Conservation (phyloP, 2,113 vertebrate species). For the Myiagra hebetior region DNA sequence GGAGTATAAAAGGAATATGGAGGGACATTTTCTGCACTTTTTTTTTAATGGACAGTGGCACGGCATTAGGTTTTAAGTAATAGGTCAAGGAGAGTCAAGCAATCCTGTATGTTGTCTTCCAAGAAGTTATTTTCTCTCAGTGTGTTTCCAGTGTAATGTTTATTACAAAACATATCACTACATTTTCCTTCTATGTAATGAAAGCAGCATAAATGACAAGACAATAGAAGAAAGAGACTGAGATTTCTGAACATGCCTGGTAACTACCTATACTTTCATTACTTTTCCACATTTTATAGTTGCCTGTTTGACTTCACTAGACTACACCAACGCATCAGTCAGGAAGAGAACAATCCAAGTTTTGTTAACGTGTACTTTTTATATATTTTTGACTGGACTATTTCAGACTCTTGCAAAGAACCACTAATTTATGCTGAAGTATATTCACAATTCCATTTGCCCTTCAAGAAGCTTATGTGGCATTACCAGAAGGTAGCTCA, state of each 20-base stretch:
- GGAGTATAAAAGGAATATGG: not conserved
- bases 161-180: not conserved
- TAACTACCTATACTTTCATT: not conserved
- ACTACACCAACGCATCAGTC: not conserved
- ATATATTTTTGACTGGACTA: not conserved
- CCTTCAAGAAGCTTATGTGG: not conserved
- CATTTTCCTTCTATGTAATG: not conserved
- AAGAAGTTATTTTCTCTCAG: not conserved
- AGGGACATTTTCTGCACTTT: not conserved
- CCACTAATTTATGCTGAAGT: not conserved
- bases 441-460: not conserved
- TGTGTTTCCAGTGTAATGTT: not conserved
- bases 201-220: not conserved
- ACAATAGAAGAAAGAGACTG: not conserved
- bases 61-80: not conserved
- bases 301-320: not conserved
- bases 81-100: not conserved
- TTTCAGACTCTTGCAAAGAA: not conserved
- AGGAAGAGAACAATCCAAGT: not conserved
- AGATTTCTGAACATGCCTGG: not conserved
- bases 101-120: not conserved
- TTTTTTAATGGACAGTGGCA: not conserved
- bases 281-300: not conserved
- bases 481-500: not conserved
- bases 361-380: not conserved